These are phyloP conservation scores for Zaprionus taronus DNA, from an alignment of 1,140 invertebrate species.

Conservation along the genomic window DNA sequence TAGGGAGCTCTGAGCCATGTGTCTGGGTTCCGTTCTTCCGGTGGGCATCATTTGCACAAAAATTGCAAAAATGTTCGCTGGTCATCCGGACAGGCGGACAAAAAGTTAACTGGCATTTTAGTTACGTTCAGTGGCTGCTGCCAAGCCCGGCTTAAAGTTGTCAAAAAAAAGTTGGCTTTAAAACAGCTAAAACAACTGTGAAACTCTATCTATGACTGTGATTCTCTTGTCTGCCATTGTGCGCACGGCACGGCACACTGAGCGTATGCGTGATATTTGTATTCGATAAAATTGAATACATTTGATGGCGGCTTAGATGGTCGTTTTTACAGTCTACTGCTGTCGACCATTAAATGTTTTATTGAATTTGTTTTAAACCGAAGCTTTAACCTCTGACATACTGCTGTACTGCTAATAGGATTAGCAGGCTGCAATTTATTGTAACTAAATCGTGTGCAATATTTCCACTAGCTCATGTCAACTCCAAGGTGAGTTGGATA, in stretches of 20 bases:
- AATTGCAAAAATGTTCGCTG: slow-evolving; percentile 67
- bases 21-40: slow-evolving; percentile 69
- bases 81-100: slow-evolving; percentile 48
- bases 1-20: slow-evolving; percentile 65
- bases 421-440: not conserved
- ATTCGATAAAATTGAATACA: slow-evolving; percentile 1
- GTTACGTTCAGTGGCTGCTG: slow-evolving; percentile 5
- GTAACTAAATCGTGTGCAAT: slow-evolving; percentile 2
- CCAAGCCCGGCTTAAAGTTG: slow-evolving; percentile 52
- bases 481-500: not conserved
- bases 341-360: slow-evolving; percentile 4
- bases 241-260: not conserved
- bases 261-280: slow-evolving; percentile 40
- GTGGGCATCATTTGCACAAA: slow-evolving; percentile 79
- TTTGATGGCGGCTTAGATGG: slow-evolving; percentile 25
- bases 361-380: slow-evolving; percentile 28
- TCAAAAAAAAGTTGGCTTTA: slow-evolving; percentile 36
- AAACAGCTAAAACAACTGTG: slow-evolving; percentile 9
- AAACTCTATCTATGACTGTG: slow-evolving; percentile 12
- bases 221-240: not conserved
- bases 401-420: slow-evolving; percentile 3
- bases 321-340: slow-evolving; percentile 21
- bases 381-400: slow-evolving; percentile 1
- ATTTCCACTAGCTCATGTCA: not conserved
- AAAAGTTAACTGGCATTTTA: slow-evolving; percentile 66